Evolutionary conservation across 1,140 invertebrate genomes (phyloP), one percentile per base, ranked within the genome.

Genomic region (Vanessa tameamea): DNA sequence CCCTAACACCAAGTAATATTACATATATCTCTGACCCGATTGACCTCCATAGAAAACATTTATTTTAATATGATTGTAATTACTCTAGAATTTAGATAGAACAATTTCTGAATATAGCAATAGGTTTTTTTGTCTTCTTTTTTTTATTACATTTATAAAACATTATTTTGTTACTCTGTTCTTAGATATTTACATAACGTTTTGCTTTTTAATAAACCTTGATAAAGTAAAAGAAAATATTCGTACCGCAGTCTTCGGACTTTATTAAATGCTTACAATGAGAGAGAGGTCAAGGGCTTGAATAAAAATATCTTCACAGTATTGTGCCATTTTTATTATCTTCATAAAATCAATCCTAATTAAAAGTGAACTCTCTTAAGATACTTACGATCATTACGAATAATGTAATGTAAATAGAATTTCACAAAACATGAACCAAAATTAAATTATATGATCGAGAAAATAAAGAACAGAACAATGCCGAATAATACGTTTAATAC

Each of bases 191-290:
- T 31, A 61, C 15, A 61, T 61, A n/a, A 61, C 7, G 15, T 15
- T 37, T 61, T 37, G 57, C 23, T 61, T 8, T 12, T 61, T 37
- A 61, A 61, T 37, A 61, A 61, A 61, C 26, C 57, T 61, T n/a
- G 31, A 61, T 37, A 61, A 31, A 37, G 57, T 15, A 37, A 61
- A 26, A 37, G 31, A 61, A 31, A 37, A 37, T 61, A 61, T 61
- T 61, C 14, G 23, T 26, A 3, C 26, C 31, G 37, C 57, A 61
- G 23, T 61, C 31, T 61, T 37, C 20, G 8, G 23, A 61, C 57
- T 61, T 61, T 61, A 61, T 61, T 61, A 61, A 61, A 61, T 37
- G 26, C 57, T 61, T 15, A 61, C 57, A 61, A 61, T 61, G 15
- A 31, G 15, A 31, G 26, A 7, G 57, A 37, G 57, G 57, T 61